These are phyloP conservation scores for Nomada fucata DNA, from an alignment of 2,888 invertebrate genomes.

Conservation along the genomic window DNA sequence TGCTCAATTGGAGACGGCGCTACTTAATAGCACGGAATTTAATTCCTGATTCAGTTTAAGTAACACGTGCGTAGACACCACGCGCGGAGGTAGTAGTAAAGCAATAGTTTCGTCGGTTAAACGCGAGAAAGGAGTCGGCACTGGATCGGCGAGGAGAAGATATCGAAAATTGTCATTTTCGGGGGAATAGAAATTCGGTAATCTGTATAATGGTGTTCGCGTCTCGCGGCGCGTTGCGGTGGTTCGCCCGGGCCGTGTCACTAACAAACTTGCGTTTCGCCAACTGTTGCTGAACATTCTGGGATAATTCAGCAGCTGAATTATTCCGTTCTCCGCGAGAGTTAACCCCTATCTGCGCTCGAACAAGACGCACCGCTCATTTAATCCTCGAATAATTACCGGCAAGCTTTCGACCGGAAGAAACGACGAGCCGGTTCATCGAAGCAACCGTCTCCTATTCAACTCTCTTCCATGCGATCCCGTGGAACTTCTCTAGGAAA, in stretches of 20 bases:
- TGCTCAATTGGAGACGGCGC: too few species aligned
- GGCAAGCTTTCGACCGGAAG: constrained; percentile 41
- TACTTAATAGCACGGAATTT: too few species aligned
- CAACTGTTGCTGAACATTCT: constrained; percentile 46
- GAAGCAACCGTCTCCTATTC: constrained; percentile 37
- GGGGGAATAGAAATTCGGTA: constrained; percentile 65
- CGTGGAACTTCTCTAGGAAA: constrained; percentile 14
- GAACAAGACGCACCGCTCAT: constrained; percentile 49
- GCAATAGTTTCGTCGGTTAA: too few species aligned
- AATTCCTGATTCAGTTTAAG: too few species aligned
- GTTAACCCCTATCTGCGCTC: constrained; percentile 27
- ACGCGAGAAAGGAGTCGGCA: too few species aligned
- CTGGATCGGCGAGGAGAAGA: neutral
- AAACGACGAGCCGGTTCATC: constrained; percentile 29
- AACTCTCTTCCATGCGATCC: neutral
- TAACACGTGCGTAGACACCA: too few species aligned
- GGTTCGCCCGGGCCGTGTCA: constrained; percentile 57
- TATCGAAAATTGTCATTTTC: neutral
- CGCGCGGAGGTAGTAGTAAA: too few species aligned
- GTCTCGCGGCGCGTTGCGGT: constrained; percentile 9
- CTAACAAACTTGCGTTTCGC: constrained; percentile 69
- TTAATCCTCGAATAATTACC: constrained; percentile 64
- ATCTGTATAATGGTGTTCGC: constrained; percentile 65
- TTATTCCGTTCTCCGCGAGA: constrained; percentile 14
- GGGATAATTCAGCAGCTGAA: constrained; percentile 38